Conservation (phyloP, 1,140 invertebrate species). For the Asobara japonica region DNA sequence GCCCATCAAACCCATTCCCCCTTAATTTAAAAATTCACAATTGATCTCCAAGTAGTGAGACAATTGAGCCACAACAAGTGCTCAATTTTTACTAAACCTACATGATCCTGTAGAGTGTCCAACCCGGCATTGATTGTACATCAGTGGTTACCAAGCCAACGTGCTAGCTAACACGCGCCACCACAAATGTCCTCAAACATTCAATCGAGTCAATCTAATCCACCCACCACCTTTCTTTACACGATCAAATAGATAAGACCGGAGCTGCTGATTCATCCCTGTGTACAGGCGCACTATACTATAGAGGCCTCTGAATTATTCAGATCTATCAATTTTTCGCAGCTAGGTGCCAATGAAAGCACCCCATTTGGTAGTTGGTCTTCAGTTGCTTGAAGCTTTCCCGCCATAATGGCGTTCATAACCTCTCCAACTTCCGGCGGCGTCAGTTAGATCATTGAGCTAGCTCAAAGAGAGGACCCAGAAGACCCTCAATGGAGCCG, state of each 20-base stretch:
- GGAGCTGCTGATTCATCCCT: no score
- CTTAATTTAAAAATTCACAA: background rate
- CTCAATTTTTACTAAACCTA: no score
- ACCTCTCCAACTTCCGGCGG: no score
- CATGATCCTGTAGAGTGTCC: background rate
- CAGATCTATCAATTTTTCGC: background rate
- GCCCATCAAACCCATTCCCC: background rate
- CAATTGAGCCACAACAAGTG: background rate
- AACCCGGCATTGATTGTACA: slow-evolving; percentile 56
- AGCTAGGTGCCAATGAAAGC: no score
- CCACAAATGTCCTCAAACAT: slow-evolving; percentile 50
- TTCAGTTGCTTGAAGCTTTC: no score
- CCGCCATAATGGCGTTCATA: no score
- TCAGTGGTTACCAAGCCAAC: slow-evolving; percentile 62
- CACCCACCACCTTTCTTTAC: background rate
- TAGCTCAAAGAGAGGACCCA: no score
- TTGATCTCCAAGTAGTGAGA: background rate
- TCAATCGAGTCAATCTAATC: slow-evolving; percentile 1
- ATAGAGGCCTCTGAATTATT: background rate
- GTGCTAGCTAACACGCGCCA: slow-evolving; percentile 60
- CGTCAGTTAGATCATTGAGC: no score
- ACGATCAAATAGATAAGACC: background rate
- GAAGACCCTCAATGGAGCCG: no score
- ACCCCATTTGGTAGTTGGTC: no score
- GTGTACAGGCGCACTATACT: background rate